Conservation (phyloP, 2,113 vertebrate genomes). For the Cepphus grylle region DNA sequence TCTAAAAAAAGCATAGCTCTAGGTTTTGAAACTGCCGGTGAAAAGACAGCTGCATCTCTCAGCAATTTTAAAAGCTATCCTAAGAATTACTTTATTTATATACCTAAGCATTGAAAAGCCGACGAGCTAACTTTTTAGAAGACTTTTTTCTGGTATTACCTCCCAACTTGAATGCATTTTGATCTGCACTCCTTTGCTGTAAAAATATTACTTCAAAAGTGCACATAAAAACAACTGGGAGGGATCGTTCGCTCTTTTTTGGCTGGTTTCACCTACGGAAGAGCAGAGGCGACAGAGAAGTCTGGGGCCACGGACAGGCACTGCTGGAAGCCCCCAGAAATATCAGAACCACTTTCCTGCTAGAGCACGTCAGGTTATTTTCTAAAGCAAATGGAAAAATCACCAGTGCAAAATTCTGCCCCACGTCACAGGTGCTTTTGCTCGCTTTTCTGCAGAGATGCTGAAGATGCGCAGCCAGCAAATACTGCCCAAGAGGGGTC, state of each 20-base stretch:
- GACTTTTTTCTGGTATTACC: neutral
- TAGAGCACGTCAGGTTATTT: neutral
- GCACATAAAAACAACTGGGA: neutral
- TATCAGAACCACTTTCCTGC: neutral
- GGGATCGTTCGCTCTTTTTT: neutral
- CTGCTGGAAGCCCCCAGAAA: neutral
- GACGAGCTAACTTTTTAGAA: neutral
- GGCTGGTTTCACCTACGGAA: neutral
- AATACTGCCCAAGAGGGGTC: neutral
- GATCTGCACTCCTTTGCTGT: neutral
- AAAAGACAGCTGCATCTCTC: neutral
- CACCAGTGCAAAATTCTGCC: neutral
- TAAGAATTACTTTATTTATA: neutral
- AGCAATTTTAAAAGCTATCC: neutral
- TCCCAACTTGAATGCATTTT: neutral
- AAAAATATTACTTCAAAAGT: neutral
- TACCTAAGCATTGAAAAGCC: neutral
- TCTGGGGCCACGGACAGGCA: neutral
- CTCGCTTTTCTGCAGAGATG: neutral
- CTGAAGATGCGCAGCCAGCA: neutral
- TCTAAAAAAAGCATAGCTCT: neutral
- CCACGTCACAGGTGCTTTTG: fast-evolving
- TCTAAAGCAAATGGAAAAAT: neutral
- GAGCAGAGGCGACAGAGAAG: neutral
- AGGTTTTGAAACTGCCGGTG: neutral